Evolutionary conservation across 2,797 vertebrate species (phyloP).

Genomic region (Notamacropus eugenii): DNA sequence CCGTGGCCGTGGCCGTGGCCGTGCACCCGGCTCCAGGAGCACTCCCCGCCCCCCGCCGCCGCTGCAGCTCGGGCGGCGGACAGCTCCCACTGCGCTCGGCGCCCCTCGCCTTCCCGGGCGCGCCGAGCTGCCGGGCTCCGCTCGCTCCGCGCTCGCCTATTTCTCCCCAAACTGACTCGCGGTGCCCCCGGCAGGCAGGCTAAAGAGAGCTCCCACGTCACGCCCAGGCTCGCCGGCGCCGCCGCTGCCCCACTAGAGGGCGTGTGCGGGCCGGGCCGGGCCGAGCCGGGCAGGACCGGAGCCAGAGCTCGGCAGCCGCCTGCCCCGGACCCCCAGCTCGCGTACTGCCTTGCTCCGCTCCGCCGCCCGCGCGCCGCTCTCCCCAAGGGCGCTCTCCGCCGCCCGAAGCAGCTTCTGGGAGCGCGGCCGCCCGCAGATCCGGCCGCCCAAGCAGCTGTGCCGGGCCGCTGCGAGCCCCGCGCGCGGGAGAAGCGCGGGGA

Average conservation of each 20-base stretch:
- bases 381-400: neutral
- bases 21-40: neutral
- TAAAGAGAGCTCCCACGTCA: slow-evolving; percentile 74
- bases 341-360: neutral
- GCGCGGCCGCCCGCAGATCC: neutral
- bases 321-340: neutral
- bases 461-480: neutral
- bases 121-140: slow-evolving; percentile 66
- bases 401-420: neutral
- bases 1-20: slow-evolving; percentile 26
- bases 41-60: slow-evolving; percentile 27
- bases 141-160: slow-evolving; percentile 69
- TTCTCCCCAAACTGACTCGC: slow-evolving; percentile 82
- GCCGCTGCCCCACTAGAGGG: slow-evolving; percentile 84
- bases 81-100: slow-evolving; percentile 9
- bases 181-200: slow-evolving; percentile 82
- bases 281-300: neutral
- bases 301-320: neutral
- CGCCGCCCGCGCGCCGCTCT: neutral
- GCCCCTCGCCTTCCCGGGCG: slow-evolving; percentile 62
- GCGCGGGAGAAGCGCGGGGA: neutral
- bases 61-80: neutral
- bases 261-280: slow-evolving; percentile 69
- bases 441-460: neutral
- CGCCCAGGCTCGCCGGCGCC: slow-evolving; percentile 76